These are phyloP conservation scores for Amphiura filiformis DNA, from an alignment of 35 echinoderm and acorn worm species.

Conservation along the genomic window DNA sequence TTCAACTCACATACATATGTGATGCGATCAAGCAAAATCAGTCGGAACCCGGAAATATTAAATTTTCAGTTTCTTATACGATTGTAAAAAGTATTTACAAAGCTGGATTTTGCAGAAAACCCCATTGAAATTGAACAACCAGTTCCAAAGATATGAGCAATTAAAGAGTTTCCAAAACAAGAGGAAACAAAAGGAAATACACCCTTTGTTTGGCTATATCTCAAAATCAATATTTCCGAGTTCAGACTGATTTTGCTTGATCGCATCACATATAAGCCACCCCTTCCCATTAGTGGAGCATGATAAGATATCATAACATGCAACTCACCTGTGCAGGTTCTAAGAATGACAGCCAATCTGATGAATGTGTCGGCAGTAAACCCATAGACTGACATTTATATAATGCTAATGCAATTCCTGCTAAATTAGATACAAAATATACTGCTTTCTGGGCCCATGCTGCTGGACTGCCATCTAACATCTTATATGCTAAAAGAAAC, in stretches of 20 bases:
- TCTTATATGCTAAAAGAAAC: slow-evolving; percentile 79
- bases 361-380: slow-evolving; percentile 91
- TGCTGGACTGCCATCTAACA: slow-evolving; percentile 90
- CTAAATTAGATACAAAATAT: slow-evolving; percentile 72
- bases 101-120: too few relatives aligned
- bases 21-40: too few relatives aligned
- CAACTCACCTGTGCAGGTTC: slow-evolving; percentile 89
- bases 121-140: too few relatives aligned
- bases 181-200: too few relatives aligned
- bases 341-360: slow-evolving; percentile 97
- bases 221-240: background rate
- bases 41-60: too few relatives aligned
- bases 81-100: too few relatives aligned
- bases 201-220: background rate
- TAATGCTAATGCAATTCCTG: slow-evolving; percentile 81
- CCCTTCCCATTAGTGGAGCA: too few relatives aligned
- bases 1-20: too few relatives aligned
- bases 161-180: too few relatives aligned
- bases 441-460: slow-evolving; percentile 83
- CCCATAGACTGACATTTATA: slow-evolving; percentile 99
- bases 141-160: too few relatives aligned
- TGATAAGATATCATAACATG: background rate
- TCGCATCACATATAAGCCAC: background rate
- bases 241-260: background rate
- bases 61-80: too few relatives aligned